Evolutionary conservation across 2,888 invertebrate species (phyloP).

Genomic region (Tinea trinotella): DNA sequence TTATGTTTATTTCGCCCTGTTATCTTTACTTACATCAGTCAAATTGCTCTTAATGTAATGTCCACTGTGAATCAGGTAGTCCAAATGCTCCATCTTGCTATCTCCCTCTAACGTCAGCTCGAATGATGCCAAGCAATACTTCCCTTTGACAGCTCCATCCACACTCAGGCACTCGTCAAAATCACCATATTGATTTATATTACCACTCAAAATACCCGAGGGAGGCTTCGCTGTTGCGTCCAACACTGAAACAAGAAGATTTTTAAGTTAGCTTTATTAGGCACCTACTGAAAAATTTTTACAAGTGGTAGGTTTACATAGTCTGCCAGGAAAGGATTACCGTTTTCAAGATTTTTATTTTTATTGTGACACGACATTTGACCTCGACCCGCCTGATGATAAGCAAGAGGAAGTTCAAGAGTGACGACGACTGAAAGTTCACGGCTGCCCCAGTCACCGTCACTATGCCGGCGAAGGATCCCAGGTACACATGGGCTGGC

Average conservation of each 20-base stretch:
- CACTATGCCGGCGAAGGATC: too few species aligned
- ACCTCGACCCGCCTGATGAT: too few species aligned
- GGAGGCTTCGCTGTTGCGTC: constrained; percentile 81
- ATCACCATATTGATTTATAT: constrained; percentile 79
- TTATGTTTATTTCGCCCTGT: not conserved
- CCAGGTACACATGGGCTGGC: too few species aligned
- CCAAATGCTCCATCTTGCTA: constrained; percentile 39
- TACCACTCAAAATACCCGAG: constrained; percentile 77
- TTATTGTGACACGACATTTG: too few species aligned
- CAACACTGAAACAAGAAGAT: constrained; percentile 70
- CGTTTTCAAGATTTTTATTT: too few species aligned
- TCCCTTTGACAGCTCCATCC: constrained; percentile 68
- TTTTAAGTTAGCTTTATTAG: too few species aligned
- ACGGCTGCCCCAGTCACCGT: too few species aligned
- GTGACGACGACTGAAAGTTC: too few species aligned
- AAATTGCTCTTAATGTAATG: constrained; percentile 66
- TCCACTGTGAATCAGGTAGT: constrained; percentile 64
- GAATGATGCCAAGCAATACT: constrained; percentile 77
- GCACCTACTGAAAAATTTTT: too few species aligned
- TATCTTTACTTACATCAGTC: constrained; percentile 64
- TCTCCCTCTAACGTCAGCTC: constrained; percentile 46
- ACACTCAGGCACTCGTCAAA: constrained; percentile 77
- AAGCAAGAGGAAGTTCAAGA: too few species aligned
- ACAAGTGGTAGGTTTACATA: too few species aligned
- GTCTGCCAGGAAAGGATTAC: too few species aligned